A percentile compares a stretch with the other conserved stretches of the same genome.
Conservation (phyloP, 2,888 invertebrate species). For the Harpalus rubripes region DNA sequence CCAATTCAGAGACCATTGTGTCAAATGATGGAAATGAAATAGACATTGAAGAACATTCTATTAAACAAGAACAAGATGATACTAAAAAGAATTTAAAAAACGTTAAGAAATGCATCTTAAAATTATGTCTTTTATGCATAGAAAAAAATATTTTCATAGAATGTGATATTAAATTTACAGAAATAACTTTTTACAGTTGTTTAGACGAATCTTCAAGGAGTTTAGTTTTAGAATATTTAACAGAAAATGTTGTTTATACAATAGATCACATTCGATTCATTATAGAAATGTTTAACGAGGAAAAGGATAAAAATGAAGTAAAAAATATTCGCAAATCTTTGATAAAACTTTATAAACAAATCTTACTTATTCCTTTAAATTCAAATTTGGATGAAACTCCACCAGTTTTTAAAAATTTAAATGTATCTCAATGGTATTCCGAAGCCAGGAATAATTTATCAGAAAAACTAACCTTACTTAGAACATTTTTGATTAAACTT, state of each 20-base stretch:
- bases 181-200: not conserved
- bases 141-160: constrained; percentile 9
- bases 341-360: constrained; percentile 23
- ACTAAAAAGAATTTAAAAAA: not conserved
- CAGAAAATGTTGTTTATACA: constrained; percentile 19
- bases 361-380: constrained; percentile 32
- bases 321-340: constrained; percentile 42
- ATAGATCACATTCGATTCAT: constrained; percentile 34
- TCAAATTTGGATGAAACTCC: constrained; percentile 22
- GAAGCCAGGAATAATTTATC: constrained; percentile 1
- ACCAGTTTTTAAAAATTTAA: not conserved
- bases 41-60: constrained; percentile 6
- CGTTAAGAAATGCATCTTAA: constrained; percentile 3
- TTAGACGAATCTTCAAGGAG: constrained; percentile 2
- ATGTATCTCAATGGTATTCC: not conserved
- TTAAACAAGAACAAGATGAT: constrained; percentile 5
- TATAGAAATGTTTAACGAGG: constrained; percentile 17
- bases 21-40: constrained; percentile 9
- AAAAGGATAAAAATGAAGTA: not conserved
- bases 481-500: constrained; percentile 8
- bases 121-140: constrained; percentile 6
- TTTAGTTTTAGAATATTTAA: constrained; percentile 28
- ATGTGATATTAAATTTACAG: not conserved
- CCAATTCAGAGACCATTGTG: not conserved
- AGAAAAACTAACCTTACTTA: not conserved